Conservation (phyloP, 2,113 vertebrate genomes). For the Galemys pyrenaicus region DNA sequence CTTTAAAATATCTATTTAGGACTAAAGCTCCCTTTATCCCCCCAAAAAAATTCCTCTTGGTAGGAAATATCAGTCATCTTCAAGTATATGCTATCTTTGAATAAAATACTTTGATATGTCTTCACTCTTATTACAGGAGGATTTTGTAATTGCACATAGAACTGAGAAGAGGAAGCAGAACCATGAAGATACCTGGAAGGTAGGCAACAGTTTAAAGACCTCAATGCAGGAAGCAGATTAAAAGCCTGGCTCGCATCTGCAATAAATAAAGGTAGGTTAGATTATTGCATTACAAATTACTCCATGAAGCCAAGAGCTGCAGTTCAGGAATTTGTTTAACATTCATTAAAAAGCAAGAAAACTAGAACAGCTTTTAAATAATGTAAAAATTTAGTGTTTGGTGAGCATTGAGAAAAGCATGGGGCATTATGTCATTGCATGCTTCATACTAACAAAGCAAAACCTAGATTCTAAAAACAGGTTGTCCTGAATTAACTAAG, state of each 20-base stretch:
- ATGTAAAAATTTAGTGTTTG: constrained; percentile 29
- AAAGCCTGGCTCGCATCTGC: constrained; percentile 78
- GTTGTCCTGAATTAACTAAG: background rate
- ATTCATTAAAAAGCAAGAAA: constrained; percentile 66
- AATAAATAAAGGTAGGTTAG: constrained; percentile 81
- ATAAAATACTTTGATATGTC: background rate
- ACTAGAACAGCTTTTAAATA: constrained; percentile 27
- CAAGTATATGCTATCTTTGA: background rate
- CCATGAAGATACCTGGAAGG: constrained; percentile 73
- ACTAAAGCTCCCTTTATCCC: background rate
- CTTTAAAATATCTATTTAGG: constrained; percentile 43
- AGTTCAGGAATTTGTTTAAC: constrained; percentile 49
- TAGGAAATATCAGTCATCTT: constrained; percentile 4
- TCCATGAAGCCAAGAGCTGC: constrained; percentile 33
- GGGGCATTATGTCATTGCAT: background rate
- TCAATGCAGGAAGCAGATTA: constrained; percentile 78
- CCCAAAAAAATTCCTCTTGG: background rate
- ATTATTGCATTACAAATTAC: background rate
- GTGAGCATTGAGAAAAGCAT: background rate
- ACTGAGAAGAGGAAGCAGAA: constrained; percentile 45
- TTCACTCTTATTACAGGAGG: background rate
- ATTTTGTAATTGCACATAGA: constrained; percentile 31
- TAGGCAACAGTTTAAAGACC: constrained; percentile 78
- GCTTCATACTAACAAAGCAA: background rate
- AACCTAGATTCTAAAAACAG: background rate